Conservation (phyloP, 2,888 invertebrate species). For the Chrysolina haemoptera region DNA sequence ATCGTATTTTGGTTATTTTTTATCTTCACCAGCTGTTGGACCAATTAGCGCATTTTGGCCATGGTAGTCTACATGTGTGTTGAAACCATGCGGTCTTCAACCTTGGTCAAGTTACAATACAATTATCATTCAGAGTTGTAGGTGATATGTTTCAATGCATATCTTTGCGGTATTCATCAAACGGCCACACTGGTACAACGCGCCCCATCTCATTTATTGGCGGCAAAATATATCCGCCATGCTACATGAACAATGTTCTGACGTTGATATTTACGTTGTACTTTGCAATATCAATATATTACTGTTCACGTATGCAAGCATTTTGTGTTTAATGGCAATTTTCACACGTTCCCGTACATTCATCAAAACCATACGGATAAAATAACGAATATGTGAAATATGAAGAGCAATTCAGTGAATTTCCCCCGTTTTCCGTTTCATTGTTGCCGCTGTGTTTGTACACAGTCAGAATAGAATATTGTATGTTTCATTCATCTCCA, state of each 20-base stretch:
- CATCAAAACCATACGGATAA: constrained; percentile 4
- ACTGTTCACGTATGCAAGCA: constrained; percentile 20
- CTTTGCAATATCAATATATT: constrained; percentile 22
- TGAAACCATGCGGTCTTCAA: no score
- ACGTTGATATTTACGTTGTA: constrained; percentile 20
- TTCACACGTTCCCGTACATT: constrained; percentile 18
- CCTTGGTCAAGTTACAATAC: no score
- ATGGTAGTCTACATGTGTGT: no score
- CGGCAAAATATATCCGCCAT: constrained; percentile 3
- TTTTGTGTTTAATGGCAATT: constrained; percentile 21
- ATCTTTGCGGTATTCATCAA: neutral
- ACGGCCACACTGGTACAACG: neutral
- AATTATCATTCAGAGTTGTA: neutral
- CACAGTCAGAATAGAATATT: constrained; percentile 5
- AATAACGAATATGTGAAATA: constrained; percentile 19
- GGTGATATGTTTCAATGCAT: neutral
- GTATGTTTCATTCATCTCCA: neutral
- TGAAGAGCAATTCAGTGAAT: constrained; percentile 21
- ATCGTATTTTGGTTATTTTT: no score
- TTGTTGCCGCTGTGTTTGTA: constrained; percentile 10
- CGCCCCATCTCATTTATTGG: neutral
- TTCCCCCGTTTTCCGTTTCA: constrained; percentile 21
- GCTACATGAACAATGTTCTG: neutral
- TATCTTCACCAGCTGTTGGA: no score
- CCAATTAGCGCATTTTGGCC: no score